Evolutionary conservation across 2,888 invertebrate genomes (phyloP), one percentile per base, ranked within the genome.

Genomic region (Melanostoma scalare): DNA sequence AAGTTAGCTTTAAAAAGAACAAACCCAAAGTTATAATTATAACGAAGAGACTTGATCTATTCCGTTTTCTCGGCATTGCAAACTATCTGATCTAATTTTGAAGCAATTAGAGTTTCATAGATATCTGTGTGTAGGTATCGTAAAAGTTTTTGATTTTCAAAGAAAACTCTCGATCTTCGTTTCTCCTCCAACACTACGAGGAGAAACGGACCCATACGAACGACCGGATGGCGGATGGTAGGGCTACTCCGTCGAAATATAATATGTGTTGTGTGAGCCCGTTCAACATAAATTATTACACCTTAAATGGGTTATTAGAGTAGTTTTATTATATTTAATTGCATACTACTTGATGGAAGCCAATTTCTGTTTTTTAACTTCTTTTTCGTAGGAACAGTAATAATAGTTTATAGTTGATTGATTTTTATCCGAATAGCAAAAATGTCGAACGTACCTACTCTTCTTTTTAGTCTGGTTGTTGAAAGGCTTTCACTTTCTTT

Each of bases 271-370:
- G 63, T 63, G 73, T 63, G 55, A 60, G 67, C 67, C 50, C 63
- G 42, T 53, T 55, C 53, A 68, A 68, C 55, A 68, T 63, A 68
- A 68, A 61, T 44, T 50, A 74, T 79, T 74, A 36, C 79, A 61
- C 74, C 68, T 68, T 74, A 74, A 79, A 63, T 61, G 55, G 56
- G 10, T 79, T 68, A 79, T 74, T 79, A 79, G 68, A 79, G 55
- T 63, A 61, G 55, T 79, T 74, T 79, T 79, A 79, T 74, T 68
- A 68, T 68, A 55, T 56, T 74, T 68, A 79, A 79, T 79, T 79
- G 60, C 10, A 73, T 10, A 61, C 68, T 56, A 5, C 46, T 60
- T 48, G 35, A 20, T 20, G 58, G 42, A 31, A 53, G 33, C 33
- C 40, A 52, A 72, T 78, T 65, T 46, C 56, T 52, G 30, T 56